Evolutionary conservation across 2,888 invertebrate species (phyloP).

Genomic region (Aspidapion aeneum): DNA sequence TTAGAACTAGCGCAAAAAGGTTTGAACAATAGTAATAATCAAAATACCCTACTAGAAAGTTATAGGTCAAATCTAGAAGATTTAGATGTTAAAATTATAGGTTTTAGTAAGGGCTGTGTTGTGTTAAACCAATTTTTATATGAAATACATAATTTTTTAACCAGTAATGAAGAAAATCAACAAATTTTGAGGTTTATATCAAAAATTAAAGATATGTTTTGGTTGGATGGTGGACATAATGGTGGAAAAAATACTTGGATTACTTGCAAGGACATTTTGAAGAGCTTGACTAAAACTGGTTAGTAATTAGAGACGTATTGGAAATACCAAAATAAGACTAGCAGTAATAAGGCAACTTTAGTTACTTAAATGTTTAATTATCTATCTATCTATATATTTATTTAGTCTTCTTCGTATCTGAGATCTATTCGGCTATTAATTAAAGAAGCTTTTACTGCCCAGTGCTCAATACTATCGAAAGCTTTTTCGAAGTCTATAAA

Average conservation of each 20-base stretch:
- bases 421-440: no score
- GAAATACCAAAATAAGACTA: no score
- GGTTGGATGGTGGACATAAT: conserved; percentile 91
- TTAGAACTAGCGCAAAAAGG: conserved; percentile 36
- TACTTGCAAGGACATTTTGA: conserved; percentile 68
- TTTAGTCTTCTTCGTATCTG: no score
- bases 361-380: no score
- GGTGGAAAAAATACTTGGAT: conserved; percentile 88
- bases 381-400: no score
- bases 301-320: not conserved
- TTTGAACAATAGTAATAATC: conserved; percentile 27
- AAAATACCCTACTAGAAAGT: conserved; percentile 17
- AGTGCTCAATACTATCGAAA: no score
- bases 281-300: conserved; percentile 60
- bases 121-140: conserved; percentile 88
- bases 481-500: no score
- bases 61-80: conserved; percentile 21
- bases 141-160: conserved; percentile 75
- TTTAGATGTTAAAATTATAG: conserved; percentile 49
- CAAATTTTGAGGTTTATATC: conserved; percentile 62
- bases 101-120: conserved; percentile 92
- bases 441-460: no score
- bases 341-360: no score
- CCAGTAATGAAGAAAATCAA: conserved; percentile 58
- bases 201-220: conserved; percentile 74